Conservation (phyloP, 2,797 vertebrate species). For the Sardinella longiceps region DNA sequence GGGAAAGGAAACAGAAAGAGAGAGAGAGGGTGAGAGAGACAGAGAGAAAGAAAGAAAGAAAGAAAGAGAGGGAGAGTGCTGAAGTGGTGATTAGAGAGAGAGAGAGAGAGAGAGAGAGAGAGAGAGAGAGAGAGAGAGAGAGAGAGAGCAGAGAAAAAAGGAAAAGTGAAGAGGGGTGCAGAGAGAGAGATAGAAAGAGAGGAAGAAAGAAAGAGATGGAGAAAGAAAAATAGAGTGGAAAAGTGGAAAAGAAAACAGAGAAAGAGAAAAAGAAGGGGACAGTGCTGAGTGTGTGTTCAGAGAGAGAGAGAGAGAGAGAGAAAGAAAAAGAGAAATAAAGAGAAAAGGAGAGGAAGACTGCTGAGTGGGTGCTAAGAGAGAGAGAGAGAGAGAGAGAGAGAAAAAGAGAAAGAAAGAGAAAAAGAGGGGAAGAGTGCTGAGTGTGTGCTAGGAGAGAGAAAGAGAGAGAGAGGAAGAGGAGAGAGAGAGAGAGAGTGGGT, state of each 20-base stretch:
- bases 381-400: background rate
- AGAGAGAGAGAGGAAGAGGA: no score
- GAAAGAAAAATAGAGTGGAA: background rate
- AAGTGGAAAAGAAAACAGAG: no score
- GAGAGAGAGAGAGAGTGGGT: background rate
- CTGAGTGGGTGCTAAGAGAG: no score
- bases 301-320: constrained; percentile 43
- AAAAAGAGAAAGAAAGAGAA: constrained; percentile 46
- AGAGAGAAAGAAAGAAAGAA: no score
- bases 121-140: no score
- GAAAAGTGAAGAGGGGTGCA: constrained; percentile 11
- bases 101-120: no score
- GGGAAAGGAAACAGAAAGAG: background rate
- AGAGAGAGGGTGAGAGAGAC: no score
- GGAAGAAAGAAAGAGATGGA: background rate
- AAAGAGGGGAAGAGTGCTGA: no score
- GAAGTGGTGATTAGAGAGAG: constrained; percentile 35
- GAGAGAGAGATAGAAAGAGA: background rate
- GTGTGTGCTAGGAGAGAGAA: no score
- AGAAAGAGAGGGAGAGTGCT: constrained; percentile 10
- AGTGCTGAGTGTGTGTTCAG: no score
- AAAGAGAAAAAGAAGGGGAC: background rate
- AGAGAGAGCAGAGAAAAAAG: constrained; percentile 36
- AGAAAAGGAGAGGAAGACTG: background rate
- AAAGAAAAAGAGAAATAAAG: no score